Conservation (phyloP, 92 coral and sea anemone genomes). For the Isaurus tuberculatus region DNA sequence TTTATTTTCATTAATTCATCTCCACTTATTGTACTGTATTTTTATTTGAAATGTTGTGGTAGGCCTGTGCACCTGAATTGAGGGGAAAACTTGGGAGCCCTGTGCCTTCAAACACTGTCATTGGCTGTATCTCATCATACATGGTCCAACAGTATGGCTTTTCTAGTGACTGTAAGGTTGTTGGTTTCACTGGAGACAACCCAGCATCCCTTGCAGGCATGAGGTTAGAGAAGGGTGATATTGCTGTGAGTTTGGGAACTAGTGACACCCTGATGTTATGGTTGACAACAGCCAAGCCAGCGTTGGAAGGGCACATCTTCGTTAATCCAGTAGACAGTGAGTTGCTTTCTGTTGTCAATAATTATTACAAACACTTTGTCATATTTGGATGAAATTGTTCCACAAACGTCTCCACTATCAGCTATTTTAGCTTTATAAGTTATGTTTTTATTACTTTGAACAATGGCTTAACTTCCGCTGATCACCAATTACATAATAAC, state of each 20-base stretch:
- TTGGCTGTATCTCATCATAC: constrained; percentile 86
- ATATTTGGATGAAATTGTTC: too few species aligned
- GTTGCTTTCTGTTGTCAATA: constrained; percentile 12
- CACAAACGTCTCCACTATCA: too few species aligned
- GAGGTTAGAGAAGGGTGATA: constrained; percentile 82
- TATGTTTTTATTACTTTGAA: too few species aligned
- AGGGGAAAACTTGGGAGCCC: constrained; percentile 84
- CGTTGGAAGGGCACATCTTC: constrained; percentile 95
- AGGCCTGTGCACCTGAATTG: constrained; percentile 94
- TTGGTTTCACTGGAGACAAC: constrained; percentile 98
- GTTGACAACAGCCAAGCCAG: constrained; percentile 84
- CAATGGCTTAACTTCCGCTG: too few species aligned
- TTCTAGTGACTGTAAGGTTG: constrained; percentile 82
- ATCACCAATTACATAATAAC: too few species aligned
- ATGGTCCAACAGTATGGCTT: constrained; percentile 83
- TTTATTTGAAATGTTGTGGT: not conserved
- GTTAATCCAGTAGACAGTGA: constrained; percentile 95
- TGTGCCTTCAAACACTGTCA: constrained; percentile 68
- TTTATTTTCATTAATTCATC: too few species aligned
- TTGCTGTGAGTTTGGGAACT: constrained; percentile 94
- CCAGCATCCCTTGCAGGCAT: constrained; percentile 99
- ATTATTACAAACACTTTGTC: too few species aligned
- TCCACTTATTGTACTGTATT: not conserved
- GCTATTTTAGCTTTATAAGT: too few species aligned
- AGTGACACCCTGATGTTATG: constrained; percentile 95